Evolutionary conservation across 2,113 vertebrate genomes (phyloP).

Genomic region (Alligator mississippiensis): DNA sequence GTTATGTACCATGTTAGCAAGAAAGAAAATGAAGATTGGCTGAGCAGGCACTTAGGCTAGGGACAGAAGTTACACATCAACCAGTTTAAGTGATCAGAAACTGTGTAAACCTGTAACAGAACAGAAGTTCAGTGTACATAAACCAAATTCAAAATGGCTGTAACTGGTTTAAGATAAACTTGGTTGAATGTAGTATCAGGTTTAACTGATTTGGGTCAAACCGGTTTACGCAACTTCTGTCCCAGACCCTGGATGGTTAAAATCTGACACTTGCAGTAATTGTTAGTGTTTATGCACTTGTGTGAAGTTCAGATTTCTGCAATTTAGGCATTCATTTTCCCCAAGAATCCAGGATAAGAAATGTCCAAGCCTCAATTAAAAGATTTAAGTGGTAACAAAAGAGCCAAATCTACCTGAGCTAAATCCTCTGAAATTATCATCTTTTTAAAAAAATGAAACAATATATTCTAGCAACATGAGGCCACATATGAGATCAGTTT

Average conservation of each 20-base stretch:
- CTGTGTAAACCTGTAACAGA: no score
- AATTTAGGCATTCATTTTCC: neutral
- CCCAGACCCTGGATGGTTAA: neutral
- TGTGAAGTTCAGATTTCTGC: neutral
- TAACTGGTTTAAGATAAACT: no score
- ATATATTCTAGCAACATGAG: neutral
- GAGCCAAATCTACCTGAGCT: neutral
- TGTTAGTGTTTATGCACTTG: neutral
- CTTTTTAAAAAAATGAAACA: neutral
- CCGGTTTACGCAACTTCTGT: no score
- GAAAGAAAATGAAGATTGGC: neutral
- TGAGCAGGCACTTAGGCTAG: neutral
- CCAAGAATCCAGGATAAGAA: neutral
- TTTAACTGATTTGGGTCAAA: no score
- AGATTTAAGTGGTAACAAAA: neutral
- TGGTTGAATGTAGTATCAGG: no score
- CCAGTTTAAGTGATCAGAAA: no score
- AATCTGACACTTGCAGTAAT: neutral
- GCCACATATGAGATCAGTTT: constrained; percentile 41
- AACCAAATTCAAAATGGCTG: no score
- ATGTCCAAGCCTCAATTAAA: neutral
- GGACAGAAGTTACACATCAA: no score
- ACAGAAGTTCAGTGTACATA: no score
- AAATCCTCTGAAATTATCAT: no score
- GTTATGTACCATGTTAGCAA: neutral